Evolutionary conservation across 2,888 invertebrate genomes (phyloP), one percentile per base, ranked within the genome.

Genomic region (Pristionchus japonicus): DNA sequence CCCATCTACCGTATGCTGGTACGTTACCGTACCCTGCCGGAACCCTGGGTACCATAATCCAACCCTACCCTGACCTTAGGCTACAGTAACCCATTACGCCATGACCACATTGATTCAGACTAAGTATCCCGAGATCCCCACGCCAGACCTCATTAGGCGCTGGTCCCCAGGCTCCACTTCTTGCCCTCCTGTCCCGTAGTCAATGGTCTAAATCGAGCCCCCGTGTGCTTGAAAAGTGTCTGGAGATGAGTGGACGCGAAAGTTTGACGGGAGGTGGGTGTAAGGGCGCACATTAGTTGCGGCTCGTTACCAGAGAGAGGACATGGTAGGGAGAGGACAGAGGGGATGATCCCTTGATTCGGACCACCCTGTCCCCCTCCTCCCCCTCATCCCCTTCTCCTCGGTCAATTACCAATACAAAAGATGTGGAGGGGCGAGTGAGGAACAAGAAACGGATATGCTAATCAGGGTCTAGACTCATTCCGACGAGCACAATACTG

Each of bases 1-100:
- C 88, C 88, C n/a, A 57, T 89, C 23, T 89, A 88, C 82, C 43
- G 85, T 9, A 70, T 88, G 49, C 80, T 89, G 87, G 89, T 89
- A 27, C 70, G 88, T 47, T 27, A 27, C 37, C 49, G 27, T 84
- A 27, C 6, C 11, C 20, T 11, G n/a, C n/a, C n/a, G n/a, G n/a
- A n/a, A 43, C 11, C 11, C 11, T 11, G 11, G 43, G 7, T 43
- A 43, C 43, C 43, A 43, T 43, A 43, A 9, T 11, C n/a, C n/a
- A n/a, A n/a, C n/a, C n/a, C n/a, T n/a, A n/a, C n/a, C n/a, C n/a
- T n/a, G n/a, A n/a, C n/a, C 61, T 11, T 23, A n/a, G 57, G 6
- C 64, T 64, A 17, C n/a, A 57, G n/a, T 23, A 23, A 11, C 52
- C 20, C 17, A 52, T 3, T 47, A 47, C 47, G 13, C 47, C 13